Base-by-base conservation (phyloP, 2,888 invertebrate genomes). In the Acleris sparsana region DNA sequence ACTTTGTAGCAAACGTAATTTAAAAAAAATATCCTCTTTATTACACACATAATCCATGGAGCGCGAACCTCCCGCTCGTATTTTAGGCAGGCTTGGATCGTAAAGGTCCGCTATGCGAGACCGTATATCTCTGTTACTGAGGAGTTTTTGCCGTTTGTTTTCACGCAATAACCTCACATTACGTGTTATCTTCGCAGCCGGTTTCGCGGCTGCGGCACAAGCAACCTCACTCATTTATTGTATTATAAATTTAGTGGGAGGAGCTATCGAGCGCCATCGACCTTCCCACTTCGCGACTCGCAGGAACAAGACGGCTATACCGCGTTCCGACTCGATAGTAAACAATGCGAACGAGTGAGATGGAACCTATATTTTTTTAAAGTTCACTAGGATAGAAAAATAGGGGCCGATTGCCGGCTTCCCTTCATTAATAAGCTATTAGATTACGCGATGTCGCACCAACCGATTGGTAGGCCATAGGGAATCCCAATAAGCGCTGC, bases 341-440 rank as follows among this genome's bases (percentile, higher is more conserved):
- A 78, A 79, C 70, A 85, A 82, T 83, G 80, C 71, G 72, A 85
- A 84, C 70, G 81, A 80, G 77, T 73, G 80, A 84, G 86, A 86
- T 74, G 80, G 82, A 83, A 77, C 82, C 83, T 73, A 86, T 87
- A 84, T 88, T 87, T 91, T 87, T 90, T 86, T 81, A 80, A 86
- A 86, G 77, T 88, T 84, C 75, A 80, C 92, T 91, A 92, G 83
- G 81, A 87, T 90, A 91, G 91, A 88, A 88, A 86, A 91, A 90
- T 89, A 84, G 86, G 89, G 91, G 81, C 78, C 84, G 83, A 84
- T 85, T 78, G 84, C 84, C 79, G 84, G 85, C 83, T 89, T 91
- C 90, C 91, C 86, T 64, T 90, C 83, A 90, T 92, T 92, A 92
- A 92, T 91, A 91, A 91, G 91, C 92, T 92, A 92, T 92, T 92